These are phyloP conservation scores for Trachops cirrhosus DNA, from an alignment of 2,797 vertebrate species.

Conservation along the genomic window DNA sequence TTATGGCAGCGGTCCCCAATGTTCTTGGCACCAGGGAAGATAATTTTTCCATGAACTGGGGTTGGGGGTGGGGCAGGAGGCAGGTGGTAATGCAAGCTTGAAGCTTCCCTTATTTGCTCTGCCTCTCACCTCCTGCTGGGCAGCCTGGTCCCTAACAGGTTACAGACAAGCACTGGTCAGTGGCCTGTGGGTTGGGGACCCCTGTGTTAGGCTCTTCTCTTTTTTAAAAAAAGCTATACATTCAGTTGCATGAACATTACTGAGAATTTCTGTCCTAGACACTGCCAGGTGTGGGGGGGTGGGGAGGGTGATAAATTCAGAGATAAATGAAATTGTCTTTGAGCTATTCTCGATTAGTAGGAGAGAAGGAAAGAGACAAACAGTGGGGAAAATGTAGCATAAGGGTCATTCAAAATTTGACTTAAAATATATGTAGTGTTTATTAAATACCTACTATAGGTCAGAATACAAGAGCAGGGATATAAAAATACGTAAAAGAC, in stretches of 20 bases:
- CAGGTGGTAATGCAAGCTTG: too few species aligned
- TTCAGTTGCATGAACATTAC: slow-evolving; percentile 19
- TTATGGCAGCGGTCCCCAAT: too few species aligned
- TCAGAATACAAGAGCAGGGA: not conserved
- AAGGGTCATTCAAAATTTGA: not conserved
- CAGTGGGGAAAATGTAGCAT: not conserved
- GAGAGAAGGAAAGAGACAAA: not conserved
- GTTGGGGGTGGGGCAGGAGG: too few species aligned
- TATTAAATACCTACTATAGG: not conserved
- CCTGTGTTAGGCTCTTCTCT: not conserved
- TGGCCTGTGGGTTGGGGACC: too few species aligned
- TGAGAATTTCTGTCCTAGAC: not conserved
- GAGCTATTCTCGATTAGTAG: not conserved
- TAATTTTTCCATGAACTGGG: too few species aligned
- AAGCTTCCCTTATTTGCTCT: too few species aligned
- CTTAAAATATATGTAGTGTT: not conserved
- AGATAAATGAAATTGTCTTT: slow-evolving; percentile 10
- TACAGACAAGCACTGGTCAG: too few species aligned
- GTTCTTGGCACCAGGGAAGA: too few species aligned
- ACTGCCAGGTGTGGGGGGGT: not conserved
- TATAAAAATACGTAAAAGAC: not conserved
- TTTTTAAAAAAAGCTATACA: not conserved
- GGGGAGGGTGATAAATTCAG: not conserved
- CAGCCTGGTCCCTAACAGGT: too few species aligned
- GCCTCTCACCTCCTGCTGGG: too few species aligned